Conservation (phyloP, 2,797 vertebrate genomes). For the Mormyrops attenuatus region DNA sequence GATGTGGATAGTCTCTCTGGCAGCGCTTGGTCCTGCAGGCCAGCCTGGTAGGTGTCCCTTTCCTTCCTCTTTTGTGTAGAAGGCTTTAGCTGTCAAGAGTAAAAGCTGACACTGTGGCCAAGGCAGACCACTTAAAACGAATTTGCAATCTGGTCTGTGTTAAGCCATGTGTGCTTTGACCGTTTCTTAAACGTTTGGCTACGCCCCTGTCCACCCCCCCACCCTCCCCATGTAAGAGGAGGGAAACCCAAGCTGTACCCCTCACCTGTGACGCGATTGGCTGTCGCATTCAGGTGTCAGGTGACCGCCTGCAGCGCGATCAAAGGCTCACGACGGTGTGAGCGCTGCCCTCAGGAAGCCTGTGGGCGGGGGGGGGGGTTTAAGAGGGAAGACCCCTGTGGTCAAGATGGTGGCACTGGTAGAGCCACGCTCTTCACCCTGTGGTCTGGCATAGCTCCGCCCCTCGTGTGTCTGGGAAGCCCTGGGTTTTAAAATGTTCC, state of each 20-base stretch:
- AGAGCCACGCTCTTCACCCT: not conserved
- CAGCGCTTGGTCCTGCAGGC: not conserved
- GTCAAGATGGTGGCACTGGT: not conserved
- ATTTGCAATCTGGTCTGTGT: not conserved
- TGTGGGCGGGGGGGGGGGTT: not conserved
- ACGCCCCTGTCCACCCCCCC: not conserved
- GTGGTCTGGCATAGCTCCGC: not conserved
- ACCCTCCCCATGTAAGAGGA: not conserved
- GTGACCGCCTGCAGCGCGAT: not conserved
- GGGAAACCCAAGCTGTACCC: not conserved
- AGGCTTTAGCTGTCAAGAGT: not conserved
- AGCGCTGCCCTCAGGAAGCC: not conserved
- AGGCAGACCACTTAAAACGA: not conserved
- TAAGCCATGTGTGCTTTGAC: not conserved
- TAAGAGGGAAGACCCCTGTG: not conserved
- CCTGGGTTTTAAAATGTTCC: not conserved
- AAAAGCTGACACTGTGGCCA: not conserved
- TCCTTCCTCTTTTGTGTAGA: not conserved
- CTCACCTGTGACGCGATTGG: not conserved
- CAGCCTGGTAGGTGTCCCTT: not conserved
- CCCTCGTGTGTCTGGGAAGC: not conserved
- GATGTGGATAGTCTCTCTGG: not conserved
- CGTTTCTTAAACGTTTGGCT: not conserved
- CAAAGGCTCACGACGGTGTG: not conserved
- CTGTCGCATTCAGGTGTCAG: not conserved